A percentile compares a stretch with the other conserved stretches of the same genome.
These are phyloP conservation scores for Spodoptera littoralis DNA, from an alignment of 2,888 invertebrate species.

Conservation along the genomic window DNA sequence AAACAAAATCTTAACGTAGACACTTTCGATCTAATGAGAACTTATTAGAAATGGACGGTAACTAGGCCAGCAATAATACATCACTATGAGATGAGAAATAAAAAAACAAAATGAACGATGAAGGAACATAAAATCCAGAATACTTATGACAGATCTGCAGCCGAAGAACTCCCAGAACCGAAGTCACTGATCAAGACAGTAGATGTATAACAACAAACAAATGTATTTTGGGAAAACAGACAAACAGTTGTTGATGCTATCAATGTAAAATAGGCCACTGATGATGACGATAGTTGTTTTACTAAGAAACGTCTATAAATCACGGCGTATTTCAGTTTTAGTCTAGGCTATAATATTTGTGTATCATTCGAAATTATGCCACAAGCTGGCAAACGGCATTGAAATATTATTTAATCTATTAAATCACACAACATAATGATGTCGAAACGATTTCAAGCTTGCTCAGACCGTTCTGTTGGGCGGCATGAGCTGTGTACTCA, in stretches of 20 bases:
- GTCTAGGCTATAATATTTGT: conserved; percentile 38
- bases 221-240: conserved; percentile 33
- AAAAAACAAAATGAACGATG: conserved; percentile 6
- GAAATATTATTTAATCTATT: conserved; percentile 48
- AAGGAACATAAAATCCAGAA: too few species aligned
- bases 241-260: conserved; percentile 35
- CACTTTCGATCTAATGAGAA: conserved; percentile 10
- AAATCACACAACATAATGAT: conserved; percentile 30
- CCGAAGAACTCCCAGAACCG: too few species aligned
- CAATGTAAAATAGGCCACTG: conserved; percentile 46
- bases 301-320: conserved; percentile 53
- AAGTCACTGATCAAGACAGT: conserved; percentile 5
- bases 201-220: conserved; percentile 24
- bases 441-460: conserved; percentile 11
- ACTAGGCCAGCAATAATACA: background rate
- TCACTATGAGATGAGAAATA: background rate
- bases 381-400: conserved; percentile 32
- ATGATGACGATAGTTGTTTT: conserved; percentile 44
- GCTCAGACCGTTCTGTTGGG: background rate
- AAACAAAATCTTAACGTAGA: conserved; percentile 4
- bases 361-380: conserved; percentile 35
- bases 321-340: conserved; percentile 28
- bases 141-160: too few species aligned
- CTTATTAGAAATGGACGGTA: conserved; percentile 2
- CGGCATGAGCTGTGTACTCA: too few species aligned